Base-by-base conservation (phyloP, 1,140 invertebrate genomes). In the Trachymyrmex cornetzi region DNA sequence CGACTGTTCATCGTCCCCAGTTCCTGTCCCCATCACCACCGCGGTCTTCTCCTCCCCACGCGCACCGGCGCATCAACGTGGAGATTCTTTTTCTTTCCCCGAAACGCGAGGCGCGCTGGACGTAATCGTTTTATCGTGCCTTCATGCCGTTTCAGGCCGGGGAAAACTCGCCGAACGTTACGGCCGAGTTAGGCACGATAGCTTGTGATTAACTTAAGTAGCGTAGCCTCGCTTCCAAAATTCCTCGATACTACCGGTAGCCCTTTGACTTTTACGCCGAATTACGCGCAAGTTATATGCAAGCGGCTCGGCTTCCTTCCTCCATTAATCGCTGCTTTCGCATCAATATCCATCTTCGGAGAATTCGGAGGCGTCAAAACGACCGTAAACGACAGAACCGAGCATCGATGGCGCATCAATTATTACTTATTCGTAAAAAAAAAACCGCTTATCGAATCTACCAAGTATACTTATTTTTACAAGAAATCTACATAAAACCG, bases 201-300 rank as follows among this genome's bases (percentile, higher is more conserved):
- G 55, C 80, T 84, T 84, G 80, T 84, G 69, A 84, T 84, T 84
- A 84, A 84, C 69, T 84, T 84, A 84, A 84, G 80, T 84, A 84
- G 69, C 71, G 69, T 75, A 84, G 80, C 69, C 69, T 84, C 57
- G 80, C 69, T 84, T 81, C 67, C 80, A 84, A 84, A 84, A 75
- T 75, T 72, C 55, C 9, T 84, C 55, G 24, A 12, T 50, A 82
- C 67, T 48, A 74, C 67, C 80, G 69, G 80, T 50, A 75, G 12
- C 67, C 24, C 55, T 48, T 63, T 82, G 67, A 82, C 67, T 84
- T 57, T 50, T 84, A 61, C 19, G 38, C 7, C 53, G 57, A 84
- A 84, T 84, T 84, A 84, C 27, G 55, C 24, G 80, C 55, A 74
- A 61, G 24, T 22, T 48, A 16, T 63, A 50, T 50, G 69, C 69